These are phyloP conservation scores for Tenebrosternarchus preto DNA, from an alignment of 2,113 vertebrate genomes.

Conservation along the genomic window DNA sequence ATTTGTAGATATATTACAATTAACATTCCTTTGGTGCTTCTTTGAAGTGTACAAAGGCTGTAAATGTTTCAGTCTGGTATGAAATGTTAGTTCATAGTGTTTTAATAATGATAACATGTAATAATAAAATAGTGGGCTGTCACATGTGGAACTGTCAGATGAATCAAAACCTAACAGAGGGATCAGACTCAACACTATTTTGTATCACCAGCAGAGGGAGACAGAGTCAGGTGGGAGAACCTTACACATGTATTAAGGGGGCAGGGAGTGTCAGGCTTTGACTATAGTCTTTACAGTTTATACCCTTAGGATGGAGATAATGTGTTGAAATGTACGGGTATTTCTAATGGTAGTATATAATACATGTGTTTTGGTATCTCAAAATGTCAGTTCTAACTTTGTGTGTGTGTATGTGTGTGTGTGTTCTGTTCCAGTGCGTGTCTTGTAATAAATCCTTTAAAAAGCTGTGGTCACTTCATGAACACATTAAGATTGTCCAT, in stretches of 20 bases:
- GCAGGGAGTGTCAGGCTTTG: neutral
- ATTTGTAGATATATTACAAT: too few species aligned
- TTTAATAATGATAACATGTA: too few species aligned
- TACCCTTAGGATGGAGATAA: neutral
- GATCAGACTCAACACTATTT: neutral
- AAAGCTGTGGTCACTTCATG: constrained; percentile 98
- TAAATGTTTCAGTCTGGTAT: too few species aligned
- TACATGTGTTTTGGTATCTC: neutral
- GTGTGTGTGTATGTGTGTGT: constrained; percentile 5
- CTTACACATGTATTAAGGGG: neutral
- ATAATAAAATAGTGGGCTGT: too few species aligned
- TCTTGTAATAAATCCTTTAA: constrained; percentile 99
- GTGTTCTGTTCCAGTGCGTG: constrained; percentile 80
- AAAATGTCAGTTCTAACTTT: constrained; percentile 13
- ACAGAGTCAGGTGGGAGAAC: constrained; percentile 9
- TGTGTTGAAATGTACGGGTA: neutral
- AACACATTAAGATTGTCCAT: constrained; percentile 98
- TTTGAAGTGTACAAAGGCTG: too few species aligned
- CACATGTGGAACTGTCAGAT: too few species aligned
- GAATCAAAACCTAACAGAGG: neutral
- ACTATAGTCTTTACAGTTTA: neutral
- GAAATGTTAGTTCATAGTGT: too few species aligned
- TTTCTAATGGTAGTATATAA: too few species aligned
- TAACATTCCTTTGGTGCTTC: too few species aligned
- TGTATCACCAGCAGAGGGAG: constrained; percentile 66